A percentile compares a stretch with the other conserved stretches of the same genome.
phyloP scores from a whole-genome alignment of 2,888 invertebrate genomes.

The Orthosia cruda region DNA sequence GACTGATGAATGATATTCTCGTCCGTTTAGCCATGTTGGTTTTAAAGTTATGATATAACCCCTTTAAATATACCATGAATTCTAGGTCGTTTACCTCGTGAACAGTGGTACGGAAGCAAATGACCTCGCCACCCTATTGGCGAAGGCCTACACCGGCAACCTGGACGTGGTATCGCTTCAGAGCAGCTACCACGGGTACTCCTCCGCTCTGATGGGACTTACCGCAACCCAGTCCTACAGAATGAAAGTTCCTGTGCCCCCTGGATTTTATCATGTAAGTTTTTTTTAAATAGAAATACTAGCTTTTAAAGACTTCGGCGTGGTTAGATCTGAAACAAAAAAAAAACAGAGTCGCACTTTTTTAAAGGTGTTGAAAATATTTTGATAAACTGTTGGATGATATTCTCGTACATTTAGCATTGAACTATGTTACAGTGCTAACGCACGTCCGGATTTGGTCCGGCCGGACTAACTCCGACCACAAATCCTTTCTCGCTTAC shows the following conservation, averaged over 20 bases:
- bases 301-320: neutral
- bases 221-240: slow-evolving; percentile 96
- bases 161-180: slow-evolving; percentile 97
- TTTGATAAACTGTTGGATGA: neutral
- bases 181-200: slow-evolving; percentile 98
- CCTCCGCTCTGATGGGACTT: slow-evolving; percentile 95
- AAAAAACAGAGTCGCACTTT: neutral
- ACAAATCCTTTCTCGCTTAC: too few species aligned
- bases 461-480: too few species aligned
- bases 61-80: neutral
- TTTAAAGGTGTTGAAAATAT: neutral
- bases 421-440: too few species aligned
- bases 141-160: slow-evolving; percentile 96
- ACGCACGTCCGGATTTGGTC: too few species aligned
- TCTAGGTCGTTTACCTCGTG: slow-evolving; percentile 97
- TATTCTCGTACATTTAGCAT: neutral
- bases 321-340: too few species aligned
- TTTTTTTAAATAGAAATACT: neutral
- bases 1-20: too few species aligned
- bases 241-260: slow-evolving; percentile 94
- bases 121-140: slow-evolving; percentile 97
- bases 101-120: slow-evolving; percentile 99
- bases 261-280: slow-evolving; percentile 95
- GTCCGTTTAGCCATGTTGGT: too few species aligned
- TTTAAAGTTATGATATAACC: too few species aligned